Evolutionary conservation across 1,140 invertebrate species (phyloP), one percentile per base, ranked within the genome.

Genomic region (Tenebrio molitor): DNA sequence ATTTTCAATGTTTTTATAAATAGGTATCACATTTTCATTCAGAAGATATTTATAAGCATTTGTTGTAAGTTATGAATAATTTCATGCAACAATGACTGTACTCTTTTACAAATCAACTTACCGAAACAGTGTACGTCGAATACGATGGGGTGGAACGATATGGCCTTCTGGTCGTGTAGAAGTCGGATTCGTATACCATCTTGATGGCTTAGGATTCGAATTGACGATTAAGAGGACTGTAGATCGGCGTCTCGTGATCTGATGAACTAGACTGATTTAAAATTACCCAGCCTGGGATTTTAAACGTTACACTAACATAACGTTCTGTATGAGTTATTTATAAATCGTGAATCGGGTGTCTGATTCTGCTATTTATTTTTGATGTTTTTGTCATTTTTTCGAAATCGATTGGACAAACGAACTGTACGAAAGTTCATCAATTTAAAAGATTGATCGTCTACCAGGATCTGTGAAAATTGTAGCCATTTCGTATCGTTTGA

Each of bases 161-260:
- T 62, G 92, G 92, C 85, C 92, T 90, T 85, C 93, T 90, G 83
- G 91, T 93, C 78, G 92, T 94, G 85, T 93, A 93, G 85, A 94
- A 95, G 86, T 94, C 93, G 87, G 91, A 92, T 87, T 93, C 91
- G 91, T 94, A 95, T 87, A 95, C 93, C 93, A 95, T 95, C 83
- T 89, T 89, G 85, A 81, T 80, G 41, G 42, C 16, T 14, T 42
- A 29, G 21, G n/a, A 36, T 33, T 34, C 33, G 15, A 62, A 63
- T 46, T 64, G 50, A 36, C 34, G 69, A 16, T 21, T 14, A 42
- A 33, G 16, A 50, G 69, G 58, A n/a, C 44, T 42, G 44, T 14
- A 25, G 71, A 74, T 77, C 80, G 78, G 76, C 75, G 77, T 81
- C 78, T 78, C 73, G 70, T 72, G 76, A 69, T 78, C 77, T 80